These are phyloP conservation scores for Theocolax elegans DNA, from an alignment of 1,140 invertebrate species.

Conservation along the genomic window DNA sequence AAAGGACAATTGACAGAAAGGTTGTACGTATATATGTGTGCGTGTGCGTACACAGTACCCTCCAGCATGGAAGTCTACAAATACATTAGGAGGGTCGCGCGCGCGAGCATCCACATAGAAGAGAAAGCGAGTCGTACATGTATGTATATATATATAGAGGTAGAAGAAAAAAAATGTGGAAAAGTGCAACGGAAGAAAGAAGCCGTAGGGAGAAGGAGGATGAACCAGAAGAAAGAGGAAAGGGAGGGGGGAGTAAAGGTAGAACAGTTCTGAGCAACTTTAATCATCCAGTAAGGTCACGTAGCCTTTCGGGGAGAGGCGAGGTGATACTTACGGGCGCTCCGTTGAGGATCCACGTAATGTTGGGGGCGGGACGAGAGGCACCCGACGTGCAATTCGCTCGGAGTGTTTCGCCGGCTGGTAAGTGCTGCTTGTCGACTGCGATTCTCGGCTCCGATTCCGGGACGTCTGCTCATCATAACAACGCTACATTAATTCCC, in stretches of 20 bases:
- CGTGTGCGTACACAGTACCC: neutral
- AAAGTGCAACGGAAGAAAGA: conserved; percentile 40
- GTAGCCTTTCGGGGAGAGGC: conserved; percentile 44
- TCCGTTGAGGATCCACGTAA: conserved; percentile 87
- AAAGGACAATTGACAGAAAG: too few species aligned
- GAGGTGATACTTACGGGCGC: conserved; percentile 73
- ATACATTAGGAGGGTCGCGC: neutral
- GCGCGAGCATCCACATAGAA: neutral
- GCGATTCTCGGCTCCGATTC: conserved; percentile 60
- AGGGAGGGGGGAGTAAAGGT: conserved; percentile 15
- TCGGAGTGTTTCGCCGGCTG: conserved; percentile 75
- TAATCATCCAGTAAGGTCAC: conserved; percentile 59
- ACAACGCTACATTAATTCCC: conserved; percentile 38
- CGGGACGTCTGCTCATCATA: conserved; percentile 64
- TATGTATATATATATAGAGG: too few species aligned
- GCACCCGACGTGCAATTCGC: conserved; percentile 82
- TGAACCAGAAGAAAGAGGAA: conserved; percentile 35
- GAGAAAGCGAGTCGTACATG: neutral
- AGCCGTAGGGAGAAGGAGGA: neutral
- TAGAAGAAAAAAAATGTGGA: neutral
- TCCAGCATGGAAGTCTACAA: neutral
- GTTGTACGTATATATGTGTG: neutral
- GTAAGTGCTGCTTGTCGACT: conserved; percentile 58
- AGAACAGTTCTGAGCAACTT: conserved; percentile 46
- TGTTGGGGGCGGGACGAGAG: conserved; percentile 78